Evolutionary conservation across 2,797 vertebrate species (phyloP).

Genomic region (Peromyscus aztecus): DNA sequence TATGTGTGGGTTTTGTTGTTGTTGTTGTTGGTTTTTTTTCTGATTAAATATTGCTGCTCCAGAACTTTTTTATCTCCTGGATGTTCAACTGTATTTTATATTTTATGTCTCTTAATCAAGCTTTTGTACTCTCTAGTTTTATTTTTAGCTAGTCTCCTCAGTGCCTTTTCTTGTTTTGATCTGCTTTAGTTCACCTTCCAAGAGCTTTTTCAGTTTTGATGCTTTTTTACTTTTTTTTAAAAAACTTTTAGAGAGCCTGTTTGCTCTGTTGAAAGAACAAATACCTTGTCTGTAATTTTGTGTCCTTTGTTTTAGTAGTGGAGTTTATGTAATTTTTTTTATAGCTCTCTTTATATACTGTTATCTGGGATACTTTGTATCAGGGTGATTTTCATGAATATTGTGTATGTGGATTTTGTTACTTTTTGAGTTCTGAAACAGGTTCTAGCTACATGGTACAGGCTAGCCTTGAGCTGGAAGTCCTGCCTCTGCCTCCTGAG

Average conservation of each 20-base stretch:
- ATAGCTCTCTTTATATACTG: neutral
- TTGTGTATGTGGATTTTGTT: neutral
- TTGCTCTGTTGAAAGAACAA: neutral
- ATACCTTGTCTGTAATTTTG: neutral
- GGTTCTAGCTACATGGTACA: neutral
- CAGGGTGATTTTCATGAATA: neutral
- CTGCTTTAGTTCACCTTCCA: neutral
- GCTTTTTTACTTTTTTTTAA: neutral
- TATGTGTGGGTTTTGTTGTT: neutral
- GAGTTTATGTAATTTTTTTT: neutral
- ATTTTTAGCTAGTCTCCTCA: neutral
- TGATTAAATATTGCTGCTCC: neutral
- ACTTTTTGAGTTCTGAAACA: neutral
- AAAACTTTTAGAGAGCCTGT: neutral
- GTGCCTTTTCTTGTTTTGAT: neutral
- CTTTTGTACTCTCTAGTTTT: neutral
- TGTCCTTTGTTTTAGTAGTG: constrained; percentile 31
- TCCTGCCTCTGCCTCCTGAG: neutral
- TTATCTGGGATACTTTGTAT: neutral
- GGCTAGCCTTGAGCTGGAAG: neutral
- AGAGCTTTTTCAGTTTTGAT: constrained; percentile 20
- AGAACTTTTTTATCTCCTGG: neutral
- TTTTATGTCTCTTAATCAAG: neutral
- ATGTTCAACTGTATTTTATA: neutral
- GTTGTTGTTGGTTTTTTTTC: neutral